These are phyloP conservation scores for Pseudorhombus dupliciocellatus DNA, from an alignment of 2,113 vertebrate species.

Conservation along the genomic window DNA sequence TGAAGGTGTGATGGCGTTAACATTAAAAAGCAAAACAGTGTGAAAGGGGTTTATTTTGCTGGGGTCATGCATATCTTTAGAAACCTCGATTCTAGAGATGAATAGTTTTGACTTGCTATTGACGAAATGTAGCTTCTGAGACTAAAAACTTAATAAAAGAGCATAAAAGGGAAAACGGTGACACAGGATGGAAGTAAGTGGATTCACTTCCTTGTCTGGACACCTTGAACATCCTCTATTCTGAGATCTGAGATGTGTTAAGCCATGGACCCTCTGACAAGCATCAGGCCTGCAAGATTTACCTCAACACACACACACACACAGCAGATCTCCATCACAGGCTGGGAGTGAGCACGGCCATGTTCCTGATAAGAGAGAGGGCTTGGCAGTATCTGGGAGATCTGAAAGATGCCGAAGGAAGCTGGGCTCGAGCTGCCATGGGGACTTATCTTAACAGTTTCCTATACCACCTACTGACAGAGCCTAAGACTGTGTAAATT, in stretches of 20 bases:
- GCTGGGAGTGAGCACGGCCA: conserved; percentile 68
- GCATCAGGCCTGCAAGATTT: conserved; percentile 26
- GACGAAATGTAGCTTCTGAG: not conserved
- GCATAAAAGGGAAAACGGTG: conserved; percentile 11
- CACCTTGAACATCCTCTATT: conserved; percentile 37
- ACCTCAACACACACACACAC: not conserved
- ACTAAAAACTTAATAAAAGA: not conserved
- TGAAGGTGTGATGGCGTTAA: too few relatives aligned
- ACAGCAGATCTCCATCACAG: conserved; percentile 44
- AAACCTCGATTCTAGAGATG: not conserved
- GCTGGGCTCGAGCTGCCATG: conserved; percentile 63
- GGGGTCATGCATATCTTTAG: not conserved
- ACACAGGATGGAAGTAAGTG: conserved; percentile 1
- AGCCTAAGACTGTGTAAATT: conserved; percentile 74
- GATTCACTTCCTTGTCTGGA: conserved; percentile 39
- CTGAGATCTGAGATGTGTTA: conserved; percentile 32
- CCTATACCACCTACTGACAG: conserved; percentile 77
- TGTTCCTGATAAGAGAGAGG: conserved; percentile 76
- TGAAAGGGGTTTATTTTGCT: too few relatives aligned
- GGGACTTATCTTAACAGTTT: conserved; percentile 79
- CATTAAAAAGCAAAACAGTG: too few relatives aligned
- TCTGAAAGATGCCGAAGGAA: conserved; percentile 78
- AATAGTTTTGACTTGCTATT: not conserved
- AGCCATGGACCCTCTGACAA: conserved; percentile 30
- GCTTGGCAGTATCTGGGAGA: conserved; percentile 67